phyloP scores from a whole-genome alignment of 2,113 vertebrate species.

The Turnix velox region DNA sequence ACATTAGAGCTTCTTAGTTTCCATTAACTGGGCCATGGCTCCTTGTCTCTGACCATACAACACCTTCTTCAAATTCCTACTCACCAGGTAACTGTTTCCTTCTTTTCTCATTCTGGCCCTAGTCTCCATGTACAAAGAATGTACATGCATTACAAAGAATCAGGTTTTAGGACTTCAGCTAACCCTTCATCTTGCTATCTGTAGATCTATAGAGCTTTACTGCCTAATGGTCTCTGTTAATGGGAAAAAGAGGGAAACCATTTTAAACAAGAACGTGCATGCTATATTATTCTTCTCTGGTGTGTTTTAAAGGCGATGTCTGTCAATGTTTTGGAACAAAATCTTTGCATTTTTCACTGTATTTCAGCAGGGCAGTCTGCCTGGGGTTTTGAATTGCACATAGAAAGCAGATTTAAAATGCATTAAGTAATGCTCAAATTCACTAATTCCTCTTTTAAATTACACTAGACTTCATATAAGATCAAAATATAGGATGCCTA shows the following conservation, averaged over 20 bases:
- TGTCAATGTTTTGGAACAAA: neutral
- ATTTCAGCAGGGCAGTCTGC: neutral
- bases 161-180: neutral
- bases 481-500: neutral
- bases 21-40: neutral
- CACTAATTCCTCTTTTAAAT: neutral
- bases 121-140: neutral
- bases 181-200: neutral
- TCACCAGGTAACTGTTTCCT: neutral
- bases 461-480: neutral
- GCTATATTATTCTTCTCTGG: neutral
- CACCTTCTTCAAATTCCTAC: neutral
- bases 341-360: neutral
- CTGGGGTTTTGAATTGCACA: neutral
- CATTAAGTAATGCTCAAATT: neutral
- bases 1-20: neutral
- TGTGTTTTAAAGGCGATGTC: neutral
- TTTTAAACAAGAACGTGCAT: neutral
- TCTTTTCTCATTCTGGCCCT: neutral
- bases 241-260: neutral
- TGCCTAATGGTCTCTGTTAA: neutral
- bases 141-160: neutral
- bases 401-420: neutral
- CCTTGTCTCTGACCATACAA: neutral
- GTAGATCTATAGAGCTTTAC: neutral